Evolutionary conservation across 2,797 vertebrate genomes (phyloP).

Genomic region (Brotogeris chrysoptera): DNA sequence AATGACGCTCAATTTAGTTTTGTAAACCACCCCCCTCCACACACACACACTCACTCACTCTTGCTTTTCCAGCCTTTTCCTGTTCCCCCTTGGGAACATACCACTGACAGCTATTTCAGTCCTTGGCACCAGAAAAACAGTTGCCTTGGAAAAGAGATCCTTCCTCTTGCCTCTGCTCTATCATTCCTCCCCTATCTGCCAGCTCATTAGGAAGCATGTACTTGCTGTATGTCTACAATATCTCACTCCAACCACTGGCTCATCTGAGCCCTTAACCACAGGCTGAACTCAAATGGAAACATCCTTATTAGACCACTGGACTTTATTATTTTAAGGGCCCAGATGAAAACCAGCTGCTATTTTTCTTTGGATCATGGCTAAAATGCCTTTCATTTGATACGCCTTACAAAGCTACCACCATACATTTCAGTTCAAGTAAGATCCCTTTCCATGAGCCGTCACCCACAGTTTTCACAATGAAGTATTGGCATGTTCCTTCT

Average conservation of each 20-base stretch:
- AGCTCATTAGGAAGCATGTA: background rate
- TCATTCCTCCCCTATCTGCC: background rate
- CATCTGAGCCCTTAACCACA: background rate
- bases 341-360: background rate
- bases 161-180: background rate
- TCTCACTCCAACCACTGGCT: background rate
- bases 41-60: background rate
- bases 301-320: background rate
- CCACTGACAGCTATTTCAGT: slow-evolving; percentile 1
- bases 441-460: slow-evolving; percentile 78
- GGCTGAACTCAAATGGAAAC: background rate
- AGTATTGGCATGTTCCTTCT: slow-evolving; percentile 54
- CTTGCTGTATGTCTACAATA: background rate
- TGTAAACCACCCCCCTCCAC: background rate
- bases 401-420: slow-evolving; percentile 36
- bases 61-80: slow-evolving; percentile 15
- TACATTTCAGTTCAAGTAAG: slow-evolving; percentile 61
- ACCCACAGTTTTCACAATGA: slow-evolving; percentile 80
- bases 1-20: background rate
- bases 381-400: background rate
- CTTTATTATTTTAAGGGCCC: background rate
- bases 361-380: background rate
- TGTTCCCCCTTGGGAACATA: background rate
- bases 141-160: background rate
- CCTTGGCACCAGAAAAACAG: slow-evolving; percentile 23